phyloP scores from a whole-genome alignment of 2,113 vertebrate species.

The Mellivora capensis region DNA sequence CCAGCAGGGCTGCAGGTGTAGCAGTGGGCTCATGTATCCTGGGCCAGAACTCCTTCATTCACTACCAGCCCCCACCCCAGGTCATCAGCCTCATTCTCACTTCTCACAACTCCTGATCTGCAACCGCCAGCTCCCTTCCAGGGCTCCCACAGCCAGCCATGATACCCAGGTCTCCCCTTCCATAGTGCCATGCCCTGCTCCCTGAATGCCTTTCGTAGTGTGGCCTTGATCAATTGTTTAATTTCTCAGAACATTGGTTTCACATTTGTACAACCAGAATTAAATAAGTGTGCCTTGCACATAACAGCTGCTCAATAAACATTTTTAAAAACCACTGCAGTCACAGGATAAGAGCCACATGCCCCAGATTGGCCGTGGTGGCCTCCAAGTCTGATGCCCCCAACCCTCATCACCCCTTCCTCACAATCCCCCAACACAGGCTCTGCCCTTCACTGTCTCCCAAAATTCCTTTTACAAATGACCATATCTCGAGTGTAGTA shows the following conservation, averaged over 20 bases:
- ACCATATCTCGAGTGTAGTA: no score
- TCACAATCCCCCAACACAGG: background rate
- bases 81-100: background rate
- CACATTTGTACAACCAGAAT: accelerated
- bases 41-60: no score
- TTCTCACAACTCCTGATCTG: background rate
- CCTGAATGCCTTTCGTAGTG: background rate
- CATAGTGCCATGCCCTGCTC: background rate
- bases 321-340: background rate
- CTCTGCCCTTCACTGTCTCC: background rate
- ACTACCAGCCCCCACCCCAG: background rate
- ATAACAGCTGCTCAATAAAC: background rate
- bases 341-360: background rate
- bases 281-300: background rate
- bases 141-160: accelerated
- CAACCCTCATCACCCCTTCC: background rate
- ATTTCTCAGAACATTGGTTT: background rate
- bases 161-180: background rate
- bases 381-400: background rate
- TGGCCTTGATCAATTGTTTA: background rate
- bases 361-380: background rate
- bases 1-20: background rate
- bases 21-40: background rate
- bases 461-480: accelerated
- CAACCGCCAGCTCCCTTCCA: background rate